Base-by-base conservation (phyloP, 2,888 invertebrate species). In the Leucozona laternaria region DNA sequence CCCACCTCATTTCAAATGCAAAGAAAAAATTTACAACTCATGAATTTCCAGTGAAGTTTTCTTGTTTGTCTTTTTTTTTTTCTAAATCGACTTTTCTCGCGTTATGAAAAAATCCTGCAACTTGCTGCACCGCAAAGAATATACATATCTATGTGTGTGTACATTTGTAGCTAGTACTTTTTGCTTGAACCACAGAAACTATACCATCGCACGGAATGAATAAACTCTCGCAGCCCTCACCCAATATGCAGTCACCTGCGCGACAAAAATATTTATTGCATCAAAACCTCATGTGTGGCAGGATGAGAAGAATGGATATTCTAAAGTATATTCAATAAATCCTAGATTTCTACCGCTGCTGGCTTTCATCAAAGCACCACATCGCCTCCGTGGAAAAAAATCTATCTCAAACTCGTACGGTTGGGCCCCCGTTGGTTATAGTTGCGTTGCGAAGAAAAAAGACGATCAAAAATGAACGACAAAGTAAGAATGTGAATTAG, bases 21-120 rank as follows among this genome's bases (percentile, higher is more conserved):
- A 85, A 77, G 85, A 85, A 85, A 77, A 85, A 80, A 77, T 68
- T 85, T 85, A 80, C 80, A 85, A 85, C 77, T 85, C 85, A 80
- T 85, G 80, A 80, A 85, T 85, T 85, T 80, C 73, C 68, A 77
- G 77, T 2, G 57, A 53, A 80, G 85, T 55, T 64, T 45, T 71
- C 68, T 43, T 45, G 31, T 66, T 31, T 66, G 37, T 43, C 17
- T 25, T 53, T n/a, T n/a, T 28, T 48, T 22, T 37, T 64, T 17
- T 31, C 17, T 1, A 37, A 53, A 66, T 58, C 25, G 22, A 68
- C 60, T 75, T 31, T 75, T 43, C 50, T 53, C 43, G 28, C 53
- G 8, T 34, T 48, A 37, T 43, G 48, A 53, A 34, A 45, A 57
- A 64, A 68, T 37, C 20, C 7, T 72, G 64, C 66, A 66, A 15